Base-by-base conservation (phyloP, 2,888 invertebrate species). In the Polydrusus tereticollis region DNA sequence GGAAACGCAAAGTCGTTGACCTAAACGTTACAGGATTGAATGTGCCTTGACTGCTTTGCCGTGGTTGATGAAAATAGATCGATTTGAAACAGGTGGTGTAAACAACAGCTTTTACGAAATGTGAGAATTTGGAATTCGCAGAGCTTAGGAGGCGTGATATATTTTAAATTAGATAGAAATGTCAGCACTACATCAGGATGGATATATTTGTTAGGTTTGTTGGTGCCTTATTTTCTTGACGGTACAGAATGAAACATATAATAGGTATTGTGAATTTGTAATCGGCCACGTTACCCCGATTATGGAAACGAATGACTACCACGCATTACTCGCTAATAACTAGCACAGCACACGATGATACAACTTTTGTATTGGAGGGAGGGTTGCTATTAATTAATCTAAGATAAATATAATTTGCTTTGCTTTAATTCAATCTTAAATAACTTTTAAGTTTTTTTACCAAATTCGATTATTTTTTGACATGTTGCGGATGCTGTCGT, bases 11-110 rank as follows among this genome's bases (percentile, higher is more conserved):
- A 45, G 41, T 62, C 52, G 18, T 64, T 38, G 64, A 47, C 64
- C 64, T 20, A 36, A 64, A 50, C 50, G 5, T 21, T 64, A 29
- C 23, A 38, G 20, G 64, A 64, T 52, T 16, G 50, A 12, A 63
- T 45, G 23, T 29, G 52, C 29, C 29, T 16, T 29, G 29, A 38
- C 64, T 47, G 64, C 52, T 21, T 60, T 52, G 26, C 26, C 20
- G 60, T 50, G 33, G 47, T 26, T 66, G 59, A 47, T 66, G 66
- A 59, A 70, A 64, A 70, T 64, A 70, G 69, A 70, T 64, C 58
- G 64, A 58, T 64, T 47, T 16, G 47, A 55, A 72, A 67, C 72
- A 72, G 66, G 66, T 72, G 72, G 66, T 63, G 59, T 59, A 60
- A 68, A 68, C 68, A 68, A 60, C 68, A 29, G 33, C 38, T 50